These are phyloP conservation scores for Barbus barbus DNA, from an alignment of 2,113 vertebrate species.

Conservation along the genomic window DNA sequence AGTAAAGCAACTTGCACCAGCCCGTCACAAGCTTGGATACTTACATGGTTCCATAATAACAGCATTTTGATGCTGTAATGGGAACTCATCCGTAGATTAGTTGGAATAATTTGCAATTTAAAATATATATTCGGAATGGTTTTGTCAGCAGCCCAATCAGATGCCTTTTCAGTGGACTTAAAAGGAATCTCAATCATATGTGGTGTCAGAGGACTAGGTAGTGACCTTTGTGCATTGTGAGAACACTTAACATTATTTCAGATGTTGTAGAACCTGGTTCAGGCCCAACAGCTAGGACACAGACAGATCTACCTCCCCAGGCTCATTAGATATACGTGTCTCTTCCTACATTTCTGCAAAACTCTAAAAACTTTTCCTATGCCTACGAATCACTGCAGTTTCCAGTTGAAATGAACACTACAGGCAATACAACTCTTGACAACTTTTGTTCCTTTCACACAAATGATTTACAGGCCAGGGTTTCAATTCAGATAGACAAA, in stretches of 20 bases:
- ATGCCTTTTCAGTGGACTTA: neutral
- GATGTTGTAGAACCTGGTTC: neutral
- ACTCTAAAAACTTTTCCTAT: too few species aligned
- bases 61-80: neutral
- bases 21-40: neutral
- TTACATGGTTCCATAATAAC: neutral
- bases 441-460: too few species aligned
- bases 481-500: too few species aligned
- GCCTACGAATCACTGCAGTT: too few species aligned
- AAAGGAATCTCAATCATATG: neutral
- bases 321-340: neutral
- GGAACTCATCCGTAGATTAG: neutral
- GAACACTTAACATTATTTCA: neutral
- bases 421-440: too few species aligned
- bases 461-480: too few species aligned
- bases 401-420: too few species aligned
- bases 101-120: neutral
- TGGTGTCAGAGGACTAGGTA: neutral
- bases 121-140: neutral
- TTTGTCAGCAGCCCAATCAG: neutral
- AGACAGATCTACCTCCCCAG: neutral
- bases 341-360: neutral
- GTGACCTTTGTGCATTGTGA: neutral
- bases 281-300: too few species aligned
- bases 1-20: neutral